Evolutionary conservation across 2,888 invertebrate species (phyloP).

Genomic region (Macaria notata): DNA sequence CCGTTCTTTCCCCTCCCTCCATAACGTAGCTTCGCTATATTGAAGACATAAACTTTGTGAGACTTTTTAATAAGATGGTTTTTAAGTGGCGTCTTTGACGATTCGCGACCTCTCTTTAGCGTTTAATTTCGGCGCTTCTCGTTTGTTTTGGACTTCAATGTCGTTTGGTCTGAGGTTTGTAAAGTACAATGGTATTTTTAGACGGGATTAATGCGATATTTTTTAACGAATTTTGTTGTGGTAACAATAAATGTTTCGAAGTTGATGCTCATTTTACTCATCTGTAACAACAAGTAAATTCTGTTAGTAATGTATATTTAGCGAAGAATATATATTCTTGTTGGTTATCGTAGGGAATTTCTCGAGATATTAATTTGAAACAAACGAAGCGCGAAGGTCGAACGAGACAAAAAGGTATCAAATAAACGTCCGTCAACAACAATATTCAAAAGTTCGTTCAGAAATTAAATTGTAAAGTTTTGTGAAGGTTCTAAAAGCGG

Average conservation of each 20-base stretch:
- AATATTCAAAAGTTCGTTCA: conserved; percentile 13
- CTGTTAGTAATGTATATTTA: too few relatives aligned
- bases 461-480: conserved; percentile 21
- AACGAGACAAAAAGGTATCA: conserved; percentile 6
- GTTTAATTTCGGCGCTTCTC: conserved; percentile 12
- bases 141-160: conserved; percentile 7
- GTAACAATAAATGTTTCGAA: too few relatives aligned
- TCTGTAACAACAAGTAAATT: too few relatives aligned
- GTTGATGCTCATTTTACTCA: too few relatives aligned
- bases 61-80: conserved; percentile 26
- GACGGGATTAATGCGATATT: too few relatives aligned
- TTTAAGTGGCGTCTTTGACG: conserved; percentile 20
- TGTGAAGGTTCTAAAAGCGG: conserved; percentile 25
- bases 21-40: conserved; percentile 43
- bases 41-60: conserved; percentile 27
- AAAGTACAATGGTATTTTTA: neutral
- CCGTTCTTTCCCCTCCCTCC: conserved; percentile 48
- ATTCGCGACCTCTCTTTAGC: conserved; percentile 3
- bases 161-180: conserved; percentile 1
- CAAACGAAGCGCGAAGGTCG: neutral
- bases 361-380: neutral
- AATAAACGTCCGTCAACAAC: conserved; percentile 17
- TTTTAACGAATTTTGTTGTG: too few relatives aligned
- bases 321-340: too few relatives aligned
- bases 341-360: too few relatives aligned